Evolutionary conservation across 2,888 invertebrate species (phyloP).

Genomic region (Leistus spinibarbis): DNA sequence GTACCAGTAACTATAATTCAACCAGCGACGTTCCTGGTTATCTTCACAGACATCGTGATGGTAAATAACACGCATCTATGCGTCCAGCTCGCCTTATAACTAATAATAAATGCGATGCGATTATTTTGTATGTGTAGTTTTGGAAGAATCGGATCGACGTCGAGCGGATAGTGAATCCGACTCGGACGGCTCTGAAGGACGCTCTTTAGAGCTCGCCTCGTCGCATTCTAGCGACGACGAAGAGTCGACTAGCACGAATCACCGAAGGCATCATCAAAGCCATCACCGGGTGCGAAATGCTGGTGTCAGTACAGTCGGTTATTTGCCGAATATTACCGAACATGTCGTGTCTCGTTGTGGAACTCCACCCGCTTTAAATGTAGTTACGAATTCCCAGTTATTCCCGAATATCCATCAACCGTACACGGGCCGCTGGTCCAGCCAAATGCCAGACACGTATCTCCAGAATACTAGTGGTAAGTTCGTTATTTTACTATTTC

Average conservation of each 20-base stretch:
- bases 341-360: conserved; percentile 57
- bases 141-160: conserved; percentile 47
- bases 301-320: conserved; percentile 58
- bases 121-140: neutral
- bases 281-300: conserved; percentile 52
- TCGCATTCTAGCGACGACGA: conserved; percentile 95
- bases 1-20: conserved; percentile 86
- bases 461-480: conserved; percentile 61
- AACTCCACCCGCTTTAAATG: conserved; percentile 66
- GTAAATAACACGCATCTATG: neutral
- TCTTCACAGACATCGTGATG: conserved; percentile 63
- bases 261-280: conserved; percentile 48
- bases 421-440: conserved; percentile 71
- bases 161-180: conserved; percentile 71
- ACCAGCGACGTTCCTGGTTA: conserved; percentile 79
- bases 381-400: conserved; percentile 70
- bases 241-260: conserved; percentile 61
- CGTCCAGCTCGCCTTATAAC: neutral
- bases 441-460: conserved; percentile 70
- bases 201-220: conserved; percentile 89
- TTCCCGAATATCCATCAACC: conserved; percentile 70
- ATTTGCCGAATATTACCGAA: conserved; percentile 69
- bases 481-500: conserved; percentile 5
- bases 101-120: neutral
- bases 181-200: conserved; percentile 77